These are phyloP conservation scores for Bombus picipes DNA, from an alignment of 1,140 invertebrate species.

Conservation along the genomic window DNA sequence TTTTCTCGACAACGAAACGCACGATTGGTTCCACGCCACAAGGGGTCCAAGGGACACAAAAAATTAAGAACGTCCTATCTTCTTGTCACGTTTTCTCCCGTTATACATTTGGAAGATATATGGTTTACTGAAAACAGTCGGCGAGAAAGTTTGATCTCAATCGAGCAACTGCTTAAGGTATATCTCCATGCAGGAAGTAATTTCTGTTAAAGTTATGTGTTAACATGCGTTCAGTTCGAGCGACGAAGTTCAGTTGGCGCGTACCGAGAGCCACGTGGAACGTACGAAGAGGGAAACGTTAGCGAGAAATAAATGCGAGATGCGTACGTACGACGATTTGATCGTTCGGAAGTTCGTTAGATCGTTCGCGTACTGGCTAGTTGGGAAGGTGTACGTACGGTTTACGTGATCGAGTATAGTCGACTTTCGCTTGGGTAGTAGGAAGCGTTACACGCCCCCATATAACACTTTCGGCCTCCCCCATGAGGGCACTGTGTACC, in stretches of 20 bases:
- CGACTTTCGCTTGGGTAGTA: neutral
- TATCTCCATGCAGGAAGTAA: neutral
- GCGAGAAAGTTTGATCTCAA: neutral
- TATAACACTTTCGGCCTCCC: constrained; percentile 58
- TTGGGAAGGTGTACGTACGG: neutral
- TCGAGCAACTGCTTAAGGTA: neutral
- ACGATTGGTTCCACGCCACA: no score
- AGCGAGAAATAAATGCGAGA: neutral
- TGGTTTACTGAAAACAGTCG: neutral
- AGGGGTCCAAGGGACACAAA: no score
- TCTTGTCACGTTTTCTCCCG: no score
- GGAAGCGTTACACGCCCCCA: constrained; percentile 57
- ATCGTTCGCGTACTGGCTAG: neutral
- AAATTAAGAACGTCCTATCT: no score
- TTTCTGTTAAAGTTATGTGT: neutral
- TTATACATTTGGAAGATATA: no score
- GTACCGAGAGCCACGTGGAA: neutral
- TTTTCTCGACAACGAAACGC: no score
- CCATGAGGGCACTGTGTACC: constrained; percentile 44
- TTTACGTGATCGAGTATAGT: neutral
- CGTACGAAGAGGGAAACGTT: neutral
- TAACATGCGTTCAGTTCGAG: neutral
- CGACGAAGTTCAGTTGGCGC: neutral
- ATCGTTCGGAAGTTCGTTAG: neutral
- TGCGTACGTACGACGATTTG: neutral